A percentile compares a stretch with the other conserved stretches of the same genome.
Evolutionary conservation across 2,888 invertebrate genomes (phyloP).

Genomic region (Stictocephala bisonia): DNA sequence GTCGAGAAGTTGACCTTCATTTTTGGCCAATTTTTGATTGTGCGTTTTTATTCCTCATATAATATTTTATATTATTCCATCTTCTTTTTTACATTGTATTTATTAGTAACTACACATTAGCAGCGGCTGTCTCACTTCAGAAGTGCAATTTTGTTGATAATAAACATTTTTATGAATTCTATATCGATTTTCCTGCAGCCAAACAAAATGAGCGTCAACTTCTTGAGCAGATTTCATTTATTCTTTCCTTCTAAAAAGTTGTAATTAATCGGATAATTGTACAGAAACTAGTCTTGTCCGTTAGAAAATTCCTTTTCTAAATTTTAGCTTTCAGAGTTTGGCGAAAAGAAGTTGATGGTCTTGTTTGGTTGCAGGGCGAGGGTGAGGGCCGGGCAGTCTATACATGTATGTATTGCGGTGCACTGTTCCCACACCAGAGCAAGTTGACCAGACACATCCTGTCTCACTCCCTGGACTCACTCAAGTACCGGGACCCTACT

Average conservation of each 20-base stretch:
- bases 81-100: constrained; percentile 44
- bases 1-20: constrained; percentile 97
- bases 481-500: constrained; percentile 84
- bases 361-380: constrained; percentile 81
- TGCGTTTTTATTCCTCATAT: constrained; percentile 64
- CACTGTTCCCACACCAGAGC: constrained; percentile 89
- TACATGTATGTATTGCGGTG: constrained; percentile 91
- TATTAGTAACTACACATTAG: constrained; percentile 33
- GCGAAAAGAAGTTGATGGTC: constrained; percentile 90
- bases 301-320: constrained; percentile 7
- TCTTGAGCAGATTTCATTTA: constrained; percentile 69
- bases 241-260: constrained; percentile 50
- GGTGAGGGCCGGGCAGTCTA: constrained; percentile 66
- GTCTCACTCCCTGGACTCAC: constrained; percentile 83
- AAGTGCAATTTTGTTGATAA: background rate
- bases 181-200: constrained; percentile 55
- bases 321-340: background rate
- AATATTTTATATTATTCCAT: constrained; percentile 57
- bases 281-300: constrained; percentile 6
- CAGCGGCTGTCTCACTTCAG: background rate
- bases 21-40: constrained; percentile 83
- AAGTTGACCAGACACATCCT: constrained; percentile 90
- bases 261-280: too few species aligned
- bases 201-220: constrained; percentile 91
- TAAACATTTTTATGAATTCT: background rate